Percentiles rank a stretch among this genome's conserved stretches.
Conservation (phyloP, 37 sponge, comb jelly and placozoan genomes). For the Haliclona indistincta region DNA sequence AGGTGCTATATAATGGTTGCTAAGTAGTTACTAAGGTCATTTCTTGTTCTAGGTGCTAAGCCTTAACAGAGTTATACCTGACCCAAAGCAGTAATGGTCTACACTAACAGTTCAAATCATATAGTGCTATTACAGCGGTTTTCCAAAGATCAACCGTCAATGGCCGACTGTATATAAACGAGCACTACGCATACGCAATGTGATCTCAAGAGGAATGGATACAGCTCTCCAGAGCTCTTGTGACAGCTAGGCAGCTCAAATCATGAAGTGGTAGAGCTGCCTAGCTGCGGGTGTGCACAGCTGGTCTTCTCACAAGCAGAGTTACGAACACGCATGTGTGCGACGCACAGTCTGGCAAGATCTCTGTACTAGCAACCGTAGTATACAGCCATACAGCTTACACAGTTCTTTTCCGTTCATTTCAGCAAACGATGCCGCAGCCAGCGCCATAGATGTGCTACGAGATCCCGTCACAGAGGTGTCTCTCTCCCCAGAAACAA, state of each 20-base stretch:
- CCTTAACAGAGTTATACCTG: no score
- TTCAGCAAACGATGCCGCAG: slow-evolving; percentile 37
- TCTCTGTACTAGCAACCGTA: no score
- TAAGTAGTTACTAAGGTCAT: no score
- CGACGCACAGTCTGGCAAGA: no score
- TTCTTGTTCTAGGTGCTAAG: no score
- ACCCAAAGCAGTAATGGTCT: no score
- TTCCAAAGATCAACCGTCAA: not conserved
- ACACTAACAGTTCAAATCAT: no score
- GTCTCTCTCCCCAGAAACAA: not conserved
- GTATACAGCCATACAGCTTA: slow-evolving; percentile 7
- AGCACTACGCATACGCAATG: not conserved
- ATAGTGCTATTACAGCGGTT: not conserved
- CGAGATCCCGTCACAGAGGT: slow-evolving; percentile 1
- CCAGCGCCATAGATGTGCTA: slow-evolving; percentile 24
- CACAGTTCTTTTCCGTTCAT: slow-evolving; percentile 46
- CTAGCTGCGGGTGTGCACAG: not conserved
- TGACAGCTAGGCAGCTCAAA: no score
- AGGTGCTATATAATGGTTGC: not conserved
- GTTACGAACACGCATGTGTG: no score
- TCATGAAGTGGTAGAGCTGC: not conserved
- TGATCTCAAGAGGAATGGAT: no score
- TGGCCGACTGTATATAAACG: not conserved
- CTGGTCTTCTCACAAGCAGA: no score
- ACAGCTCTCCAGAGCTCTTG: no score